phyloP scores from a whole-genome alignment of 2,797 vertebrate genomes.

The Melopsittacus undulatus region DNA sequence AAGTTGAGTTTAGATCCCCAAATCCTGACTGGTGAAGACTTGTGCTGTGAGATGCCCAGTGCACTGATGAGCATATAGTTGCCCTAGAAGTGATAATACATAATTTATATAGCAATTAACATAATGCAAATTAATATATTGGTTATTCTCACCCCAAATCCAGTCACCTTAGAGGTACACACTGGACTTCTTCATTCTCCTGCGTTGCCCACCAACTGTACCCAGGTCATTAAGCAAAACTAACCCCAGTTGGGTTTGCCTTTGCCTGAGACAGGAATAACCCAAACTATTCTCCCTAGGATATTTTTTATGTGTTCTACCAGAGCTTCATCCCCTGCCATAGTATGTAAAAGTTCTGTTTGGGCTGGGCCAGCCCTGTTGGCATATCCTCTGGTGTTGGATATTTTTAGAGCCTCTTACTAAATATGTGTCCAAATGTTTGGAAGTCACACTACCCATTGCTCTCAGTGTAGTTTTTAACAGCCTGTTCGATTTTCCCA shows the following conservation, averaged over 20 bases:
- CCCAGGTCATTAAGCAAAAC: background rate
- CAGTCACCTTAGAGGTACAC: background rate
- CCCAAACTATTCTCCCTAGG: background rate
- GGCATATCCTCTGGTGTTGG: background rate
- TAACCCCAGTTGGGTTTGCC: background rate
- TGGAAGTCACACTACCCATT: background rate
- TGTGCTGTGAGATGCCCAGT: background rate
- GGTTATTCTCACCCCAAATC: background rate
- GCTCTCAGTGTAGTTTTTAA: background rate
- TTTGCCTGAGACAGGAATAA: background rate
- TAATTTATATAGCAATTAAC: background rate
- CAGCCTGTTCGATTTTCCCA: no score
- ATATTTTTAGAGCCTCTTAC: background rate
- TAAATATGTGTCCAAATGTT: background rate
- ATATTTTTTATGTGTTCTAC: background rate
- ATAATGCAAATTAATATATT: background rate
- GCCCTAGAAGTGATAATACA: background rate
- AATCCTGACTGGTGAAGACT: background rate
- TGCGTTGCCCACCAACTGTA: background rate
- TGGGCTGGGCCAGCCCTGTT: no score
- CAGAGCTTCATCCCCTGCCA: background rate
- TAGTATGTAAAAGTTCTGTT: background rate
- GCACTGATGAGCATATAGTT: background rate
- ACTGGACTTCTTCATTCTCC: background rate
- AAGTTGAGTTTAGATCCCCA: background rate